Evolutionary conservation across 2,888 invertebrate species (phyloP), one percentile per base, ranked within the genome.

Genomic region (Mythimna albipuncta): DNA sequence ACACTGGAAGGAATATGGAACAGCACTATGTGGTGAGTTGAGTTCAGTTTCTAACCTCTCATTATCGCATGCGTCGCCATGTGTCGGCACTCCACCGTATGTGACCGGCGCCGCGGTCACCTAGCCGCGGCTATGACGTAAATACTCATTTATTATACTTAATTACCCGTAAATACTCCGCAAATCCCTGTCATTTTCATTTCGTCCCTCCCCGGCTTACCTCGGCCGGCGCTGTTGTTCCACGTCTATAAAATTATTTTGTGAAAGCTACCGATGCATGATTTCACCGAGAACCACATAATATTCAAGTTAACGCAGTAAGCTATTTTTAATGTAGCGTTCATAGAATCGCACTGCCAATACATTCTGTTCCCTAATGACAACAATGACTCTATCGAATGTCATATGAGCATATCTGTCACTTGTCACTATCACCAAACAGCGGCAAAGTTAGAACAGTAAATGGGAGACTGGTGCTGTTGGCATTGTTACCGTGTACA

Each of bases 1-100:
- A 91, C 96, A 96, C 94, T 96, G 96, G 96, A 96, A 96, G 94
- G 96, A 96, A 95, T 96, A 96, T 93, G 96, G 94, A 93, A 96
- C 95, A 91, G 96, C 96, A 89, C 92, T 96, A 87, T 96, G 96
- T 94, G 96, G 96, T 61, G 41, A 61, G 61, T 61, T 96, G 89
- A 96, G 96, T 96, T 85, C 81, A 73, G 81, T 85, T 93, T 92
- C 93, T 95, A 95, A 95, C 95, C 94, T 95, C 93, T 92, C 83
- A 88, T 83, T 87, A 88, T 81, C 63, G 85, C 85, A 85, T 89
- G 83, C 75, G 85, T 84, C 84, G 79, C 90, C 93, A 93, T 93
- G 92, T 91, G 92, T 91, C 88, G 63, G 63, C 50, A 21, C 32
- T 21, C n/a, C 67, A 19, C 55, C 6, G 76, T 64, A 62, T 77